A percentile compares a stretch with the other conserved stretches of the same genome.
phyloP scores from a whole-genome alignment of 2,888 invertebrate genomes.

The Oxycera nigricornis region DNA sequence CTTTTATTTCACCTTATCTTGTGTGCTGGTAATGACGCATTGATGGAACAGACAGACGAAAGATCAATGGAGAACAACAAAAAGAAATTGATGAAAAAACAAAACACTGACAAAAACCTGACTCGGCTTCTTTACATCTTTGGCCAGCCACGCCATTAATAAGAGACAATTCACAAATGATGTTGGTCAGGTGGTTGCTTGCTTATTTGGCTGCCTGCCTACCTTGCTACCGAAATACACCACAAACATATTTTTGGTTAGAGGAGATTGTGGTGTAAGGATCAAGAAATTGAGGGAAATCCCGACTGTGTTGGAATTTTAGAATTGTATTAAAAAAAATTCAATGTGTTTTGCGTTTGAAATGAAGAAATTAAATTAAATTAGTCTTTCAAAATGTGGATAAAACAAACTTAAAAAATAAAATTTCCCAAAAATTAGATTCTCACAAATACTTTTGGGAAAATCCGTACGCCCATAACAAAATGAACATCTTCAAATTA shows the following conservation, averaged over 20 bases:
- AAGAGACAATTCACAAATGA: constrained; percentile 20
- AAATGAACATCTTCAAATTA: no score
- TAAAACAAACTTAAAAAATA: not conserved
- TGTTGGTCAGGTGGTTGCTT: constrained; percentile 34
- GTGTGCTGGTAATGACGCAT: not conserved
- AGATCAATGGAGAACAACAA: not conserved
- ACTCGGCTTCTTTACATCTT: constrained; percentile 26
- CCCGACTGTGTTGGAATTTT: not conserved
- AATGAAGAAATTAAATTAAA: not conserved
- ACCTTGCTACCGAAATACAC: constrained; percentile 31
- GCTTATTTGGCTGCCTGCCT: no score
- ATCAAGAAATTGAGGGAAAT: not conserved
- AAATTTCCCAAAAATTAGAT: not conserved
- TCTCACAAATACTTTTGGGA: not conserved
- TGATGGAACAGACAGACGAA: not conserved
- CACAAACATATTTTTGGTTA: not conserved
- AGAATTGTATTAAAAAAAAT: not conserved
- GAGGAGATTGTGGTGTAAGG: not conserved
- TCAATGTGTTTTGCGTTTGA: not conserved
- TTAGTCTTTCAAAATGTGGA: not conserved
- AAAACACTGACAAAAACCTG: not conserved
- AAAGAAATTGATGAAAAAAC: not conserved
- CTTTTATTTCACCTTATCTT: constrained; percentile 19
- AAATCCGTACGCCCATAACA: no score
- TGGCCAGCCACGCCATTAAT: constrained; percentile 10